These are phyloP conservation scores for Linnaemya tessellans DNA, from an alignment of 2,888 invertebrate genomes.

Conservation along the genomic window DNA sequence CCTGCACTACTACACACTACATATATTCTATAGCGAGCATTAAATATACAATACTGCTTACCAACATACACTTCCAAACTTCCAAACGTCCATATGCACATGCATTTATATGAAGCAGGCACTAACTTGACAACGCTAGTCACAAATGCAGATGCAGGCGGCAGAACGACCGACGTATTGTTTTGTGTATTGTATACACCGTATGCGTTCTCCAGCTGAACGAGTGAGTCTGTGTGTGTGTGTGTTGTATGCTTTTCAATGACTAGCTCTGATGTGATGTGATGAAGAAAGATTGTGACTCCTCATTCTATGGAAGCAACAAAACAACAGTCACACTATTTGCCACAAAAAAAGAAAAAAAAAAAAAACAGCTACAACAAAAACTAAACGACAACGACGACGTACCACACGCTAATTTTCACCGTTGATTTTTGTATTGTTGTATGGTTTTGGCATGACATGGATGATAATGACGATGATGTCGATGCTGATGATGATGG, in stretches of 20 bases:
- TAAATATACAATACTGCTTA: constrained; percentile 11
- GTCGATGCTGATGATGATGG: constrained; percentile 46
- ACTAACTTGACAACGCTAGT: constrained; percentile 54
- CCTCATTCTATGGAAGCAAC: constrained; percentile 53
- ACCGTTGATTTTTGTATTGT: constrained; percentile 66
- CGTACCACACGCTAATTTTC: constrained; percentile 71
- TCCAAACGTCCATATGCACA: neutral
- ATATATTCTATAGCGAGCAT: constrained; percentile 16
- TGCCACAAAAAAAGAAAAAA: constrained; percentile 43
- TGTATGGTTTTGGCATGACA: constrained; percentile 48
- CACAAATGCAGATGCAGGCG: constrained; percentile 54
- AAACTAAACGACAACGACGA: constrained; percentile 40
- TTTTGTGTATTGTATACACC: constrained; percentile 6
- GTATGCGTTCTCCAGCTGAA: constrained; percentile 27
- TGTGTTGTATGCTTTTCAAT: constrained; percentile 20
- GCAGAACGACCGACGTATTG: constrained; percentile 33
- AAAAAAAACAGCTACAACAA: constrained; percentile 3
- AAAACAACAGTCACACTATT: constrained; percentile 62
- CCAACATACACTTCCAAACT: neutral
- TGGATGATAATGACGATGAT: constrained; percentile 51
- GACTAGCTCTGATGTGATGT: constrained; percentile 52
- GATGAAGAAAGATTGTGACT: constrained; percentile 52
- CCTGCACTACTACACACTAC: constrained; percentile 36
- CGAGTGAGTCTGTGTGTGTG: neutral
- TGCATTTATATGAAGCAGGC: constrained; percentile 75